Evolutionary conservation across 2,888 invertebrate species (phyloP).

Genomic region (Bimastos eiseni): DNA sequence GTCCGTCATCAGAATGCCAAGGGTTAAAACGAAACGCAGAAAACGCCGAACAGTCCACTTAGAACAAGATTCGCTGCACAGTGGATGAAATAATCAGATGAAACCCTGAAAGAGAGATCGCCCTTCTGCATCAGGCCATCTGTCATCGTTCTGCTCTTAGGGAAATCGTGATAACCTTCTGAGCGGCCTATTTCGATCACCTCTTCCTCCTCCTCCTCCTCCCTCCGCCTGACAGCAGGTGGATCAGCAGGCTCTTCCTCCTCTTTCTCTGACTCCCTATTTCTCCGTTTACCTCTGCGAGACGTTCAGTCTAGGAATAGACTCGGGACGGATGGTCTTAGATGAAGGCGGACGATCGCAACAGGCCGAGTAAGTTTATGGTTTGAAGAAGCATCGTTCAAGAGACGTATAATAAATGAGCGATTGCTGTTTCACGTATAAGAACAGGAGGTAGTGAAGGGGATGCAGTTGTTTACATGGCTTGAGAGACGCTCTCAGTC

Average conservation of each 20-base stretch:
- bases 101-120: not conserved
- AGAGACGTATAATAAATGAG: not conserved
- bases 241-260: not conserved
- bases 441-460: not conserved
- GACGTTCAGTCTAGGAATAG: not conserved
- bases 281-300: not conserved
- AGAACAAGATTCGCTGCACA: not conserved
- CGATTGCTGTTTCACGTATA: not conserved
- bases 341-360: not conserved
- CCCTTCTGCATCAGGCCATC: not conserved
- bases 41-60: not conserved
- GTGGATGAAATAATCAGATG: not conserved
- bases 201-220: not conserved
- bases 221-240: not conserved
- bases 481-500: not conserved
- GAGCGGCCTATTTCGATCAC: not conserved
- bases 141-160: not conserved
- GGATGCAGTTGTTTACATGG: not conserved
- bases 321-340: not conserved
- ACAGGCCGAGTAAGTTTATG: not conserved
- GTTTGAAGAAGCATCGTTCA: not conserved
- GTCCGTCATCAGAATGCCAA: not conserved
- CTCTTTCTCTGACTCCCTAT: not conserved
- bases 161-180: conserved; percentile 13
- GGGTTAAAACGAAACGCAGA: not conserved